A percentile compares a stretch with the other conserved stretches of the same genome.
Conservation (phyloP, 2,888 invertebrate species). For the Camponotus fellah region DNA sequence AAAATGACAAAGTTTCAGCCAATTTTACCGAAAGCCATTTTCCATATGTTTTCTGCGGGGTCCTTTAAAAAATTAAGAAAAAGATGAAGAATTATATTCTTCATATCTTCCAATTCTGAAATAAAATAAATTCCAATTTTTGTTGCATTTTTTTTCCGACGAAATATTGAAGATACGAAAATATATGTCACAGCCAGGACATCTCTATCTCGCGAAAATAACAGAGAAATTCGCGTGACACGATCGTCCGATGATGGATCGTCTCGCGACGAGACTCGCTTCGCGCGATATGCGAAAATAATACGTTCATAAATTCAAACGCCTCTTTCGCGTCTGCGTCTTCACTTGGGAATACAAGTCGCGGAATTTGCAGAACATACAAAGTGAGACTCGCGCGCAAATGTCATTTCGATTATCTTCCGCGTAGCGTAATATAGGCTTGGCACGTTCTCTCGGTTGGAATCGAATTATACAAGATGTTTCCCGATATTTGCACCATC, state of each 20-base stretch:
- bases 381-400: constrained; percentile 16
- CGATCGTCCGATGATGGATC: constrained; percentile 25
- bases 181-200: background rate
- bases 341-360: background rate
- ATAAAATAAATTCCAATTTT: background rate
- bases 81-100: background rate
- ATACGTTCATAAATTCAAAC: constrained; percentile 31
- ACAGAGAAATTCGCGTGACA: constrained; percentile 25
- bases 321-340: background rate
- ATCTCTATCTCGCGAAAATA: background rate
- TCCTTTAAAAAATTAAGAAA: background rate
- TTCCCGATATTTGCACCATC: constrained; percentile 27
- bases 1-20: no score
- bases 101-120: background rate
- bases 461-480: constrained; percentile 25
- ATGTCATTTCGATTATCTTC: constrained; percentile 23
- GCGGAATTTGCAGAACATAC: constrained; percentile 24
- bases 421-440: background rate
- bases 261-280: constrained; percentile 16
- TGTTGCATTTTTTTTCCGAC: background rate
- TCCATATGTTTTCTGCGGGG: no score
- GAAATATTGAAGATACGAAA: background rate
- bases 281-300: constrained; percentile 15
- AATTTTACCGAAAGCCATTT: no score
- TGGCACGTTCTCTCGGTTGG: background rate